A percentile compares a stretch with the other conserved stretches of the same genome.
Conservation (phyloP, 64 coral and sea anemone species). For the Exaiptasia diaphana region DNA sequence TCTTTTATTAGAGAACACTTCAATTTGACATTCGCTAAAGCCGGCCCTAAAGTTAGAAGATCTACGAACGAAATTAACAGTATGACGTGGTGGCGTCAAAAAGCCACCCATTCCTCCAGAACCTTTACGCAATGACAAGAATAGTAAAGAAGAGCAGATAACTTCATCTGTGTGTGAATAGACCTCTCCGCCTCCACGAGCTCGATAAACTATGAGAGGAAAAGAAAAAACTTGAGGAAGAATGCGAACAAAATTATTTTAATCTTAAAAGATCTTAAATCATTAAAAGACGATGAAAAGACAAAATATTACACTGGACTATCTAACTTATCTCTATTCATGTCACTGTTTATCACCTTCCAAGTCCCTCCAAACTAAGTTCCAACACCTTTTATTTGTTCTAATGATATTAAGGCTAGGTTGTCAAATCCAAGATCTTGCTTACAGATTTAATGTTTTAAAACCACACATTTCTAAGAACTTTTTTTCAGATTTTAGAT, state of each 20-base stretch:
- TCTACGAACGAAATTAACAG: too few relatives aligned
- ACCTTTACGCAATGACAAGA: too few relatives aligned
- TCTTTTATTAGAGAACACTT: slow-evolving; percentile 24
- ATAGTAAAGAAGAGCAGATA: too few relatives aligned
- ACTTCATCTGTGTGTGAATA: too few relatives aligned
- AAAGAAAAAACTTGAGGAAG: too few relatives aligned
- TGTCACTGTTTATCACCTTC: background rate
- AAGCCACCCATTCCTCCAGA: too few relatives aligned
- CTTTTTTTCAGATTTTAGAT: slow-evolving; percentile 1
- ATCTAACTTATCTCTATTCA: slow-evolving; percentile 31
- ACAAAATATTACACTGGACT: slow-evolving; percentile 47
- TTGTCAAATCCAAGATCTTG: slow-evolving; percentile 26
- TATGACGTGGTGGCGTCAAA: too few relatives aligned
- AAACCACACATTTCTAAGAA: slow-evolving; percentile 7
- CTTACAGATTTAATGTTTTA: slow-evolving; percentile 27
- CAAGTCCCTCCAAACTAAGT: slow-evolving; percentile 15
- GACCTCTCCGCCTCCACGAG: too few relatives aligned
- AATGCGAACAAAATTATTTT: too few relatives aligned
- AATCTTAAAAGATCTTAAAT: background rate
- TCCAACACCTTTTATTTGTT: slow-evolving; percentile 30
- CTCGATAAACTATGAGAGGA: too few relatives aligned
- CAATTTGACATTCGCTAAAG: slow-evolving; percentile 27
- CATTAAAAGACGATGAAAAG: slow-evolving; percentile 30
- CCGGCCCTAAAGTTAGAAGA: slow-evolving; percentile 35
- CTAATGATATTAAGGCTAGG: slow-evolving; percentile 37